These are phyloP conservation scores for Pinctada fucata DNA, from an alignment of 2,888 invertebrate species.

Conservation along the genomic window DNA sequence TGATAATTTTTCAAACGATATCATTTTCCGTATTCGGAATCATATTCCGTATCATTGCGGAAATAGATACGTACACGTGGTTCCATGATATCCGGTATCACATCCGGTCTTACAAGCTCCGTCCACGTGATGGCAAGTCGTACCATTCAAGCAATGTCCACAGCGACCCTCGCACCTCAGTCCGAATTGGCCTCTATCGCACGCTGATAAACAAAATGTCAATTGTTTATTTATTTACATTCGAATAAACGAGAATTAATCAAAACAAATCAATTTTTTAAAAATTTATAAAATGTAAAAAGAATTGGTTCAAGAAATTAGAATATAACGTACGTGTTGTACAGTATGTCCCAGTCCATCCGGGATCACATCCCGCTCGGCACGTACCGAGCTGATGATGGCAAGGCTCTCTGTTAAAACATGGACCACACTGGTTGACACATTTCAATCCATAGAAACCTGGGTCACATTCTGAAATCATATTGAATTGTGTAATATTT, in stretches of 20 bases:
- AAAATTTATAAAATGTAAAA: too few species aligned
- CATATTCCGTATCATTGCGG: too few species aligned
- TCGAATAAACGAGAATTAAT: too few species aligned
- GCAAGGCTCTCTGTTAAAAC: conserved; percentile 49
- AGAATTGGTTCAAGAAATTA: too few species aligned
- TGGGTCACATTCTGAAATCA: background rate
- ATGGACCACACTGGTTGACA: conserved; percentile 45
- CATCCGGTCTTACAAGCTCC: conserved; percentile 53
- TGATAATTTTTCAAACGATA: too few species aligned
- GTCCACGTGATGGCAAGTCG: conserved; percentile 46
- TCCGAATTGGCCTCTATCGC: conserved; percentile 47
- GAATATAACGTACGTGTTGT: conserved; percentile 25
- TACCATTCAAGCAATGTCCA: conserved; percentile 50
- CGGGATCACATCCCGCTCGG: conserved; percentile 47
- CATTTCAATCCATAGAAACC: background rate
- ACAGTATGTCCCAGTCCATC: conserved; percentile 53
- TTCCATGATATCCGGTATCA: conserved; percentile 47
- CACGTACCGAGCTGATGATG: conserved; percentile 53
- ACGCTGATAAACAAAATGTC: conserved; percentile 37
- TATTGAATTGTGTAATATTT: too few species aligned
- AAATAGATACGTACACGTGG: conserved; percentile 10
- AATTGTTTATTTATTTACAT: background rate
- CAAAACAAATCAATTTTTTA: too few species aligned
- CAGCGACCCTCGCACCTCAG: conserved; percentile 44
- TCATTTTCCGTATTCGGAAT: too few species aligned